A percentile compares a stretch with the other conserved stretches of the same genome.
Evolutionary conservation across 2,797 vertebrate genomes (phyloP).

Genomic region (Knipowitschia caucasica): DNA sequence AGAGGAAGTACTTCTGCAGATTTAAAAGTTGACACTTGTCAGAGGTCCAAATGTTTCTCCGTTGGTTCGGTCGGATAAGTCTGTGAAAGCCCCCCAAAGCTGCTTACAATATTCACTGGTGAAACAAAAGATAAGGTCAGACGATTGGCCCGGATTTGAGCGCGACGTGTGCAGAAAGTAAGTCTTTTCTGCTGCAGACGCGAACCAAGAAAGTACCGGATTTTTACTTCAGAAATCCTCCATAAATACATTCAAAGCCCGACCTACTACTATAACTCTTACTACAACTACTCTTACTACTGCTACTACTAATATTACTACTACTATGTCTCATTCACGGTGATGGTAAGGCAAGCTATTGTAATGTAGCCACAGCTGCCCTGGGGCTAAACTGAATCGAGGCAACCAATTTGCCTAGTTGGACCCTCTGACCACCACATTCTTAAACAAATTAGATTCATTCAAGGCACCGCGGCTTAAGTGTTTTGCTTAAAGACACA

Average conservation of each 20-base stretch:
- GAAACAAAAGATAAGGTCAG: slow-evolving; percentile 73
- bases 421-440: no score
- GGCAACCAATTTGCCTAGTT: no score
- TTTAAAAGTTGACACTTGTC: slow-evolving; percentile 75
- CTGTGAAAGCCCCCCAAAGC: slow-evolving; percentile 69
- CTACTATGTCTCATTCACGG: no score
- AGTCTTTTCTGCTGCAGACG: slow-evolving; percentile 34
- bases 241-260: slow-evolving; percentile 5
- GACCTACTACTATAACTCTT: no score
- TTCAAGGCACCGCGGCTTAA: no score
- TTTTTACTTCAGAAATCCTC: slow-evolving; percentile 6
- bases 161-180: slow-evolving; percentile 55
- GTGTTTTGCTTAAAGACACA: no score
- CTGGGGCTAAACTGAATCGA: no score
- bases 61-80: slow-evolving; percentile 61
- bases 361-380: no score
- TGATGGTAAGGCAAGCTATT: no score
- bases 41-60: slow-evolving; percentile 70
- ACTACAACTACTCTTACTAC: no score
- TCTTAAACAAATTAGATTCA: no score
- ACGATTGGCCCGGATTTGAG: slow-evolving; percentile 48
- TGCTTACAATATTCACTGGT: slow-evolving; percentile 72
- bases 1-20: slow-evolving; percentile 67
- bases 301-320: no score
- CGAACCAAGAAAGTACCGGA: slow-evolving; percentile 15